Conservation (phyloP, 1,140 invertebrate species). For the Hirudo medicinalis region DNA sequence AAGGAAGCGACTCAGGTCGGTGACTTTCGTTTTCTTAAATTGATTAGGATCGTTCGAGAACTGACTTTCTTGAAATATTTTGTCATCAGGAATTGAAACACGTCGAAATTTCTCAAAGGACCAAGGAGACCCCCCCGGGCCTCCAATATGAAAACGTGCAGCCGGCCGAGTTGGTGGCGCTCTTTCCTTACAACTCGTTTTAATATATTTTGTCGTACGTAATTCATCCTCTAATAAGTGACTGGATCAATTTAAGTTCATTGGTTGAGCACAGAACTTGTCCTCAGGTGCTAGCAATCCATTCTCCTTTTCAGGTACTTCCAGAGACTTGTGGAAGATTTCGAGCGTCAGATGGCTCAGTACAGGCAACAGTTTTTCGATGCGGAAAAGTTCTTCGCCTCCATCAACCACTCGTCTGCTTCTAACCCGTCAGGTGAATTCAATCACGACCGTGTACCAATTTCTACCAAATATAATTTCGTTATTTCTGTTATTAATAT, state of each 20-base stretch:
- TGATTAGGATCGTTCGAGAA: background rate
- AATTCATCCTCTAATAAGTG: background rate
- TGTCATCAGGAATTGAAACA: slow-evolving; percentile 51
- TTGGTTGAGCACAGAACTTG: too few species aligned
- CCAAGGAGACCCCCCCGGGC: slow-evolving; percentile 59
- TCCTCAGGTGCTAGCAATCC: background rate
- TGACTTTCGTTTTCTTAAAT: too few species aligned
- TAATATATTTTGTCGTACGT: background rate
- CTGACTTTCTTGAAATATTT: background rate
- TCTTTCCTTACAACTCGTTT: background rate
- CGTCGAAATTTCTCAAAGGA: slow-evolving; percentile 63
- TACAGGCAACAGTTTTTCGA: slow-evolving; percentile 58
- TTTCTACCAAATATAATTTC: too few species aligned
- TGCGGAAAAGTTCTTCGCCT: slow-evolving; percentile 57
- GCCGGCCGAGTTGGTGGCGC: slow-evolving; percentile 48
- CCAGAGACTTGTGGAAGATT: slow-evolving; percentile 54
- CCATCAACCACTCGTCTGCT: slow-evolving; percentile 51
- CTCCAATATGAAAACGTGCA: slow-evolving; percentile 64
- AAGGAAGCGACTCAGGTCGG: slow-evolving; percentile 54
- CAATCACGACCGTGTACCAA: too few species aligned
- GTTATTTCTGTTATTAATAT: slow-evolving; percentile 8
- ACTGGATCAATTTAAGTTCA: too few species aligned
- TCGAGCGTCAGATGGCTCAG: slow-evolving; percentile 55
- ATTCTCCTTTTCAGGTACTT: slow-evolving; percentile 44
- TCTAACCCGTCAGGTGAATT: slow-evolving; percentile 53